Evolutionary conservation across 2,113 vertebrate genomes (phyloP), one percentile per base, ranked within the genome.

Genomic region (Heterotilapia buettikoferi): DNA sequence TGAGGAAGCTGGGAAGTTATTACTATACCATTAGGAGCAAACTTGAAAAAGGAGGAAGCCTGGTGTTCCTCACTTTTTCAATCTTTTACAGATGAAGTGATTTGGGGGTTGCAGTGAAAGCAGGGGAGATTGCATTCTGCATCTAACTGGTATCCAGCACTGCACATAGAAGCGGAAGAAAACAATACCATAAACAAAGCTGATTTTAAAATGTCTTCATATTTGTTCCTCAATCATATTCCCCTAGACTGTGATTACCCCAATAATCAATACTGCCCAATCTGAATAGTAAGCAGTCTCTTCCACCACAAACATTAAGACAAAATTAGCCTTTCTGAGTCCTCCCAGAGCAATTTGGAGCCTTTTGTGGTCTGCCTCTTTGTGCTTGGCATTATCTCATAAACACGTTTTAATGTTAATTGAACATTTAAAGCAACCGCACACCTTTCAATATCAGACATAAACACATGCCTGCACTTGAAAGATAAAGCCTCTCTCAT

Each of bases 391-490:
- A 90, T 94, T 93, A 93, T 93, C 92, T 94, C 92, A 91, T 80
- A 83, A 88, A 71, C 86, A 88, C 91, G 90, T 95, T 96, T 96
- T 93, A 92, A 94, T 96, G 95, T 89, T 95, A 95, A 95, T 94
- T 94, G 84, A 91, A 92, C 92, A 90, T 93, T 96, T 95, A 92
- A 93, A 90, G 90, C 40, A 52, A 68, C 50, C 86, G 57, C 52
- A 87, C 87, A 95, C 94, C 87, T 59, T 88, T 89, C 90, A 68
- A 63, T 92, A 94, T 93, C 93, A 87, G 87, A 89, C 92, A 68
- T 84, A 93, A 95, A 95, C 94, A 94, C 91, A 93, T 80, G 90
- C 86, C 94, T 96, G 95, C 91, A 84, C 90, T 90, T 83, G 78
- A 92, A 82, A 95, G 96, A 96, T 96, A 96, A 96, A 93, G 86